phyloP scores from a whole-genome alignment of 2,797 vertebrate species.

The Gallinago nigripennis region DNA sequence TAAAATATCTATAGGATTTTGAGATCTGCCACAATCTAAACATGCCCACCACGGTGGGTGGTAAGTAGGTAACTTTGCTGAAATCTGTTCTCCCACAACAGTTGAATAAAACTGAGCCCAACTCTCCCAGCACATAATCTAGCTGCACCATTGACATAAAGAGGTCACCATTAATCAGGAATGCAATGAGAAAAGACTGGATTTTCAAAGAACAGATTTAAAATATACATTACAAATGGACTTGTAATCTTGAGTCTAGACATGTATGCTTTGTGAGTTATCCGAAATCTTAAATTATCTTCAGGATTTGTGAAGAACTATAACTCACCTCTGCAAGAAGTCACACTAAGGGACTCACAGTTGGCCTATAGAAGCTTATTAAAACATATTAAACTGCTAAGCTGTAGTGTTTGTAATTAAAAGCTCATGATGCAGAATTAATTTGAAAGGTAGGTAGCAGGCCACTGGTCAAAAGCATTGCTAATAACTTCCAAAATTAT shows the following conservation, averaged over 20 bases:
- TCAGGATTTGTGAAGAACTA: neutral
- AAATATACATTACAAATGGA: constrained; percentile 18
- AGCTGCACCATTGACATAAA: neutral
- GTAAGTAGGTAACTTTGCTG: neutral
- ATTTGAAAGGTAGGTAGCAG: neutral
- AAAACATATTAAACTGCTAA: neutral
- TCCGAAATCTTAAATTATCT: neutral
- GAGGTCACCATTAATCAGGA: neutral
- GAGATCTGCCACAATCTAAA: neutral
- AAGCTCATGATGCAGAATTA: neutral
- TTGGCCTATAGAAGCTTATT: neutral
- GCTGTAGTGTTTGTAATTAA: neutral
- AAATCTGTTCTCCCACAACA: neutral
- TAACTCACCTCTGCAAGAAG: neutral
- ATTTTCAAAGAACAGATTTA: constrained; percentile 20
- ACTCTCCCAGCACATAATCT: neutral
- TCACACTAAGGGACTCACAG: neutral
- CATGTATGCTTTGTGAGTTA: neutral
- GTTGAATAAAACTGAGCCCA: neutral
- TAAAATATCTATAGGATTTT: neutral
- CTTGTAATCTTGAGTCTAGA: neutral
- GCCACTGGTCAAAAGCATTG: neutral
- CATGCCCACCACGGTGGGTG: neutral
- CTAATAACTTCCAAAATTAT: neutral
- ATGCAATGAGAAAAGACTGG: neutral